Evolutionary conservation across 2,113 vertebrate species (phyloP), one percentile per base, ranked within the genome.

Genomic region (Psilopogon haemacephalus): DNA sequence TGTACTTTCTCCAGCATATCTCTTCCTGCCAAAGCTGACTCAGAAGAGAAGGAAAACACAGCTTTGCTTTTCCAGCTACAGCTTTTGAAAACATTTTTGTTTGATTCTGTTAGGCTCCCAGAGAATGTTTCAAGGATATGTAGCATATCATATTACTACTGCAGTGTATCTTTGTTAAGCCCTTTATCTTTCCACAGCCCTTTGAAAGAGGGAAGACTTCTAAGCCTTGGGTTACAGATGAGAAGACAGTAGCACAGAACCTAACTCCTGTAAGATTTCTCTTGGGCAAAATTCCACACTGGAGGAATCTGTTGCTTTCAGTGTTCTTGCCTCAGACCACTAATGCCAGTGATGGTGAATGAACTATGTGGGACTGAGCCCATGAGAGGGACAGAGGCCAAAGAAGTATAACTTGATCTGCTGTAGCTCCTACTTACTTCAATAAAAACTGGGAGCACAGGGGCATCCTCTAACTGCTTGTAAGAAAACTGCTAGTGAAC

Each of bases 61-160:
- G 74, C 37, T 92, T 81, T 84, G 40, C 70, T 93, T 77, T 93
- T 86, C 81, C 70, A 92, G 55, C 63, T 90, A 58, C 37, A 35
- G 30, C 48, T 88, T 93, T 92, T 80, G 5, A 65, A 86, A 88
- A 33, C 38, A 60, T 92, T 95, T 94, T 88, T 91, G n/a, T 79
- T 71, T 55, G 42, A 76, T 67, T 90, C 44, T 23, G 20, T 77
- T 91, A 60, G 52, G 85, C 62, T 95, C 27, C 21, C 62, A 59
- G 72, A 86, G 60, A 80, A 71, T 27, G 11, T 67, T 85, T 81
- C 72, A 77, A 42, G 56, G 71, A 33, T 79, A 37, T 67, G 72
- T 46, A 59, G 52, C 33, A 50, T 40, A n/a, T 68, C 84, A 72
- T 56, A 26, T 71, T 93, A 69, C 60, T 75, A 40, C 65, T 95